Base-by-base conservation (phyloP, 2,797 vertebrate genomes). In the Rhinatrema bivittatum region DNA sequence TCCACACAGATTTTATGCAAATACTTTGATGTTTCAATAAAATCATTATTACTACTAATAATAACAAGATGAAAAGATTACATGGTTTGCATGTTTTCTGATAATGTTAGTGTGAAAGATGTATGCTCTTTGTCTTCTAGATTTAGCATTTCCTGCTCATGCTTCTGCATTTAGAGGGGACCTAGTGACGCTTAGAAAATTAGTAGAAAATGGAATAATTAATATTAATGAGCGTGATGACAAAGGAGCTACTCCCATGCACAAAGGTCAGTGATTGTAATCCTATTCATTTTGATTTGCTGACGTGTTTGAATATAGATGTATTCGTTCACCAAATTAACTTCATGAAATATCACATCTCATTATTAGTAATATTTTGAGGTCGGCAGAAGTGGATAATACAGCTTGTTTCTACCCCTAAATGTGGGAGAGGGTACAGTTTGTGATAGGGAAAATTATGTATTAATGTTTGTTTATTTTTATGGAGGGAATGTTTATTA, bases 181-280 rank as follows among this genome's bases (percentile, higher is more conserved):
- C 36, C 50, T 87, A 27, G 37, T 74, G 37, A 54, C 32, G 16
- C 70, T 87, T 37, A 70, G 72, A 52, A 73, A 66, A 32, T 60
- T 87, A 31, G 46, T 87, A 34, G 74, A 74, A 60, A 76, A 63
- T 46, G 78, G 73, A 50, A 49, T 77, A 30, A 73, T 86, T 43
- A 86, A 68, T 50, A 42, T 86, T 46, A 88, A 87, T 32, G 85
- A 88, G 30, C 64, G 70, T 19, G 79, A 86, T 3, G 60, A 79
- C 52, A 56, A 60, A 13, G 86, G 82, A 51, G 75, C 73, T 31
- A 85, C 84, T 36, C 73, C 56, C 14, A 39, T 87, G 67, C 86
- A 87, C 58, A 85, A 81, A 82, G 80, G 86, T 87, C 16, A 61
- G 65, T 57, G 59, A 40, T 48, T 41, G 33, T 12, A 16, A 24